These are phyloP conservation scores for Phrynocephalus forsythii DNA, from an alignment of 2,797 vertebrate genomes.

Conservation along the genomic window DNA sequence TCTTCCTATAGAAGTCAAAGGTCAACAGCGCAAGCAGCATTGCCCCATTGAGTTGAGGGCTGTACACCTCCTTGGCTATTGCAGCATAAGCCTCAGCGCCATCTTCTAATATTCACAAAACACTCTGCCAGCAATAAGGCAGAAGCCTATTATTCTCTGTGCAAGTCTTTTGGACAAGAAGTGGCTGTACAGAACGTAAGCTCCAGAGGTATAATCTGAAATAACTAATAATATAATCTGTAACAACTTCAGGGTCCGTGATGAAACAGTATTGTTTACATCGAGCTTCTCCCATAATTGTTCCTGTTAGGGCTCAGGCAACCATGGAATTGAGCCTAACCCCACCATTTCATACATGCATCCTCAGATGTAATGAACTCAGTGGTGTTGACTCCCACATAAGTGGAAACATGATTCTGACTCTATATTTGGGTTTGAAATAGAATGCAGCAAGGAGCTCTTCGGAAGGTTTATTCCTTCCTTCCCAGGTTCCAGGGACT, in stretches of 20 bases:
- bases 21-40: background rate
- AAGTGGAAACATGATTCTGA: no score
- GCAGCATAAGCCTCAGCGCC: background rate
- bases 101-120: slow-evolving; percentile 22
- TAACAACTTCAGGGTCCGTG: background rate
- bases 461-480: no score
- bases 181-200: background rate
- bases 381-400: no score
- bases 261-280: background rate
- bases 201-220: background rate
- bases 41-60: background rate
- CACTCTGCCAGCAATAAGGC: background rate
- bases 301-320: background rate
- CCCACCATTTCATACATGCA: no score
- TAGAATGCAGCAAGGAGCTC: no score
- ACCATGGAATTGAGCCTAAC: background rate
- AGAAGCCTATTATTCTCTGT: background rate
- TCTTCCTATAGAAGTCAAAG: background rate
- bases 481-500: background rate
- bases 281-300: background rate
- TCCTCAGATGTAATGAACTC: no score
- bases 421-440: no score
- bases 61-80: background rate
- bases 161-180: background rate
- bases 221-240: background rate